phyloP scores from a whole-genome alignment of 2,113 vertebrate genomes.

The Gymnogyps californianus region DNA sequence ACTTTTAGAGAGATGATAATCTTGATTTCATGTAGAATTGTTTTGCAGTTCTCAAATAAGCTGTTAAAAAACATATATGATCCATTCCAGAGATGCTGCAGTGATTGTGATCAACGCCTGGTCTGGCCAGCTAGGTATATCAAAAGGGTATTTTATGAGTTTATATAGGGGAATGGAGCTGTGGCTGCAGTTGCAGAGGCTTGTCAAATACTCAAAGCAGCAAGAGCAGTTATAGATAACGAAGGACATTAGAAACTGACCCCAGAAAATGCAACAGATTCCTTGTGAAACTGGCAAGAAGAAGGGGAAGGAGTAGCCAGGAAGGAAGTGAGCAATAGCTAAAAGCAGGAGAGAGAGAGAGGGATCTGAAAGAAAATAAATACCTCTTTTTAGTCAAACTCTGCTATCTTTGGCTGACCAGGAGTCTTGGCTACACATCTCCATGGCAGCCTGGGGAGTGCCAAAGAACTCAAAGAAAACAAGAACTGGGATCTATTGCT shows the following conservation, averaged over 20 bases:
- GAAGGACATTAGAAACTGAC: neutral
- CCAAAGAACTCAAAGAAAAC: conserved; percentile 54
- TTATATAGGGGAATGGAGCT: neutral
- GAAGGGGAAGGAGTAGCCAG: neutral
- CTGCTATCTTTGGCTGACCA: conserved; percentile 50
- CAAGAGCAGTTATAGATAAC: neutral
- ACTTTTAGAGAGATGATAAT: neutral
- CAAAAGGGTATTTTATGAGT: neutral
- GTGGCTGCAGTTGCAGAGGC: neutral
- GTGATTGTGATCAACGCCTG: neutral
- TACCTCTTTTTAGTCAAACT: neutral
- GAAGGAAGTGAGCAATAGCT: conserved; percentile 8
- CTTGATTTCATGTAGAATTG: neutral
- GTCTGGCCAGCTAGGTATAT: neutral
- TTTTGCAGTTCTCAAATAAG: neutral
- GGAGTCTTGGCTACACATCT: neutral
- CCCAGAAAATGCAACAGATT: neutral
- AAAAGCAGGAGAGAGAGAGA: neutral
- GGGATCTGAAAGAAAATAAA: neutral
- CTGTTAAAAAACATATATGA: neutral
- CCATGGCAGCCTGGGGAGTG: conserved; percentile 1
- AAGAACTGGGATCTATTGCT: conserved; percentile 24
- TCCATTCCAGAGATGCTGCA: neutral
- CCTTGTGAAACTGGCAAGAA: neutral
- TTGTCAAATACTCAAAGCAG: neutral